Evolutionary conservation across 1,140 invertebrate species (phyloP), one percentile per base, ranked within the genome.

Genomic region (Agrilus planipennis): DNA sequence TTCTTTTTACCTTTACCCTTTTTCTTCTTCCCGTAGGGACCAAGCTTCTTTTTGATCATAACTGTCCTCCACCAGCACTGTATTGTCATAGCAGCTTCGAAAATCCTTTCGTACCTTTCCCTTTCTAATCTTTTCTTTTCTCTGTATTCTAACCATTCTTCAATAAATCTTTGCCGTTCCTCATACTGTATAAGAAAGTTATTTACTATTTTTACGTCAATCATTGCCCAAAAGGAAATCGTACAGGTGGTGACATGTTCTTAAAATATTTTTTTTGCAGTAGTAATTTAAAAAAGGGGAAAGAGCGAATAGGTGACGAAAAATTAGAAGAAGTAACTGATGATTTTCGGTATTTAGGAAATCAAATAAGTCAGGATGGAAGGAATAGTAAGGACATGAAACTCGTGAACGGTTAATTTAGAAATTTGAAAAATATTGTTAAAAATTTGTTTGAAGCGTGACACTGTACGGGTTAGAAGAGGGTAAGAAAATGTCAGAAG

Each of bases 41-140:
- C 76, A 20, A 80, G 59, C 39, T 72, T 72, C 41, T 70, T 63
- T 10, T 77, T 68, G 14, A 79, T 76, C 76, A 81, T 78, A 10
- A 75, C 57, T 10, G 76, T 77, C 39, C 76, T 67, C 77, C 78
- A 81, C 72, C 77, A 82, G 0, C 80, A 71, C 58, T 77, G 75
- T 35, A 80, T 77, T 47, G 41, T 53, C 6, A 51, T 58, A 12
- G 56, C 56, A 17, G 42, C 44, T 34, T 18, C 28, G 19, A 45
- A 50, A 36, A 34, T 46, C 30, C 28, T 40, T 29, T 41, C 12
- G 30, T 47, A 29, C 36, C 47, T 40, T 31, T 44, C 31, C 22
- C 45, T 38, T 46, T 51, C 41, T 23, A 42, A 40, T 29, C 52
- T 46, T 17, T 47, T 39, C 35, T 54, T 44, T 37, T 52, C 46